Evolutionary conservation across 2,797 vertebrate species (phyloP).

Genomic region (Heliangelus exortis): DNA sequence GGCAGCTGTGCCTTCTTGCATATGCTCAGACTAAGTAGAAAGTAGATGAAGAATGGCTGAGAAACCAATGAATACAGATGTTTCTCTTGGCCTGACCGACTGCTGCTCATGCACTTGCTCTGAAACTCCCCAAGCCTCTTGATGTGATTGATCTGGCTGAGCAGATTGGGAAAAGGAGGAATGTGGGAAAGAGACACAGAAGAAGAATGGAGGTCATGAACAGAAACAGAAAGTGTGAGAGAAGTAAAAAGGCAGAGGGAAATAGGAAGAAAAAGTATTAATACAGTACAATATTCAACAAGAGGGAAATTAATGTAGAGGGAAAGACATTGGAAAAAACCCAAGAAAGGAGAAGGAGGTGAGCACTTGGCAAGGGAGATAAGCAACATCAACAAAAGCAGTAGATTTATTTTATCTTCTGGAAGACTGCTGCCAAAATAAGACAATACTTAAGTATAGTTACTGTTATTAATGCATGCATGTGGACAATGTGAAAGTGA

Average conservation of each 20-base stretch:
- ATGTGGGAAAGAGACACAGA: not conserved
- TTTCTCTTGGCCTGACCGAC: not conserved
- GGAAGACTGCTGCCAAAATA: conserved; percentile 37
- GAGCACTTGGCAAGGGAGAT: conserved; percentile 12
- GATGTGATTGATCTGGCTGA: not conserved
- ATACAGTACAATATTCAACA: not conserved
- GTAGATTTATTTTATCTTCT: conserved; percentile 5
- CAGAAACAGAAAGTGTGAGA: not conserved
- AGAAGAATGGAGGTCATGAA: not conserved
- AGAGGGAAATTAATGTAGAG: not conserved
- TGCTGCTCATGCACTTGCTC: not conserved
- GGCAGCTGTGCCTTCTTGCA: not conserved
- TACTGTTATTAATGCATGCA: not conserved
- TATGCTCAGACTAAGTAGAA: not conserved
- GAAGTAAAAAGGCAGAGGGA: not conserved
- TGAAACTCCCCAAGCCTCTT: not conserved
- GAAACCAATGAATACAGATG: not conserved
- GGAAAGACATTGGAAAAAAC: conserved; percentile 26
- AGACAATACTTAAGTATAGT: not conserved
- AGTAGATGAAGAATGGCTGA: not conserved
- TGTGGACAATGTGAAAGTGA: not conserved
- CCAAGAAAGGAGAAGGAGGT: conserved; percentile 20
- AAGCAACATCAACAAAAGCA: conserved; percentile 17
- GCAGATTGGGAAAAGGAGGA: not conserved
- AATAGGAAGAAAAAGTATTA: conserved; percentile 7